Evolutionary conservation across 2,888 invertebrate species (phyloP), one percentile per base, ranked within the genome.

Genomic region (Tachina lurida): DNA sequence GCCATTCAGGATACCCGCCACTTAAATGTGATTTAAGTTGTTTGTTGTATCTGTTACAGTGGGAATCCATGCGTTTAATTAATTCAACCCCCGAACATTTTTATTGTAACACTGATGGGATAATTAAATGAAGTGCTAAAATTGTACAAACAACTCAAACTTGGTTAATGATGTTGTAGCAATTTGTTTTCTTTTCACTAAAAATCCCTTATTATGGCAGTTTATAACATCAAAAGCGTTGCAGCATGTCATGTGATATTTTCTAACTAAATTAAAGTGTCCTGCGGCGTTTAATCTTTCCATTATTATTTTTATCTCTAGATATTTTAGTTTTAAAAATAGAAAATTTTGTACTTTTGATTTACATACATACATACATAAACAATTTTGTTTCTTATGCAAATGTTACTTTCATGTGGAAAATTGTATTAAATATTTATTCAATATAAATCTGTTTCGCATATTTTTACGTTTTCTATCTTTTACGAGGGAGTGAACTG

Each of bases 271-370:
- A 56, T 80, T 74, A 47, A 15, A 78, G 62, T 83, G 75, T 83
- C 86, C 86, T 83, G 86, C 71, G 76, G 86, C 79, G 86, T 76
- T 83, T 79, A 83, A 86, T 86, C 86, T 86, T 43, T 39, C 54
- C 62, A 63, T 83, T 54, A 67, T 86, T 86, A 86, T 86, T 73
- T 74, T 56, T 68, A 52, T 73, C 81, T 43, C 9, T 39, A 22
- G 45, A 31, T 31, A 31, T 52, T 31, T 62, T 13, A 41, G 2
- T 63, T n/a, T 49, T 3, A 43, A 68, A 60, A 49, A 13, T 9
- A 13, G 49, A 47, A 15, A 15, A 62, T 22, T 22, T 22, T 22
- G 2, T 19, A 22, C 12, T 22, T 13, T 13, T 10, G 10, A 56
- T 56, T 22, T 49, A 4, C 13, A 49, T 49, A 8, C 43, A 13